phyloP scores from a whole-genome alignment of 2,888 invertebrate species.

The Fragum whitleyi region DNA sequence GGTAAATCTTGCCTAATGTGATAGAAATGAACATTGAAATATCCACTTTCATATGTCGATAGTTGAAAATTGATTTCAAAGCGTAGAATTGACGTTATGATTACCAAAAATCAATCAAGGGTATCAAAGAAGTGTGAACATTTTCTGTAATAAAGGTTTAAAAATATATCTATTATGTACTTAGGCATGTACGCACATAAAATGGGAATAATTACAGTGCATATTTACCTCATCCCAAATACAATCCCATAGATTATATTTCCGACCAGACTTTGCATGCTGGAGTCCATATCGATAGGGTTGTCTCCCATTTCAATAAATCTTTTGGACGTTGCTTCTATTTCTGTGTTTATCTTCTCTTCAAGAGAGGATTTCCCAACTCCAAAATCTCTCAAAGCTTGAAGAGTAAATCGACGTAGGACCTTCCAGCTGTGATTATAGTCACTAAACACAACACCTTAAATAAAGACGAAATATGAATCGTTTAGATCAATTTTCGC shows the following conservation, averaged over 20 bases:
- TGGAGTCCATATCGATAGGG: conserved; percentile 39
- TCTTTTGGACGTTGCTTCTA: conserved; percentile 43
- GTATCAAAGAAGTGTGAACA: too few species aligned
- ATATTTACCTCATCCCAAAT: conserved; percentile 67
- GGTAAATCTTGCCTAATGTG: too few species aligned
- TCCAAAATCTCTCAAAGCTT: conserved; percentile 65
- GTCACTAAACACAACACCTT: conserved; percentile 34
- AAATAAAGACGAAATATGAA: background rate
- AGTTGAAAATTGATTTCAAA: too few species aligned
- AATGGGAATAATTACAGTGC: too few species aligned
- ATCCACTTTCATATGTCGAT: too few species aligned
- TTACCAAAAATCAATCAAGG: too few species aligned
- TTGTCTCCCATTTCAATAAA: conserved; percentile 39
- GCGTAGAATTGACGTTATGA: too few species aligned
- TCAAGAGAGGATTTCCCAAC: conserved; percentile 68
- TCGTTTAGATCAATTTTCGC: too few species aligned
- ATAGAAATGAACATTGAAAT: too few species aligned
- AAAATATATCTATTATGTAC: too few species aligned
- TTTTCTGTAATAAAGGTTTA: too few species aligned
- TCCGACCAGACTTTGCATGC: conserved; percentile 57
- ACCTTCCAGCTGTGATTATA: conserved; percentile 60
- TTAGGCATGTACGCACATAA: too few species aligned
- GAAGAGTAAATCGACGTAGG: conserved; percentile 53
- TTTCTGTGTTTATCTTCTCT: conserved; percentile 62
- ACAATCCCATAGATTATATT: conserved; percentile 73